Evolutionary conservation across 2,888 invertebrate genomes (phyloP), one percentile per base, ranked within the genome.

Genomic region (Trilocha varians): DNA sequence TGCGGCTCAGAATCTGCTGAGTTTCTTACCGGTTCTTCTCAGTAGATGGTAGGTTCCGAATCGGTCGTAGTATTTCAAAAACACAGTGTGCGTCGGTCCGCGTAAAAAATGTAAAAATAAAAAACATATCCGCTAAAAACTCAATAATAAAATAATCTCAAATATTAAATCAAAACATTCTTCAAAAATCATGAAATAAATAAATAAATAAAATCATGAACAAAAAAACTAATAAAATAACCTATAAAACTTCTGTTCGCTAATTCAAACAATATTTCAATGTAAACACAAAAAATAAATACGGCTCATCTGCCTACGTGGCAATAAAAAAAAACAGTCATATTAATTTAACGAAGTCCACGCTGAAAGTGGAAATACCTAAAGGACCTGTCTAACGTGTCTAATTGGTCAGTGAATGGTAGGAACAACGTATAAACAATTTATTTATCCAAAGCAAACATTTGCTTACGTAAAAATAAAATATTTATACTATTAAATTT

Each of bases 1-100:
- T 25, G 25, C 25, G 25, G 25, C 25, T 3, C 8, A 34, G n/a
- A 34, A 58, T 57, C 68, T 61, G 49, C 69, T 78, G 82, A 80
- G 82, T 82, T 82, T 82, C 78, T 80, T 80, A 65, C 77, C 78
- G 78, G 65, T 78, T 82, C 79, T 82, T 82, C 80, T 82, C 80
- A 70, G 77, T 63, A 55, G 75, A 55, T 60, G 59, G 69, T 67
- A 70, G 59, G 62, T 76, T 77, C 48, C 64, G 80, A 80, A 80
- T 67, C 78, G 79, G 78, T 64, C 50, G 64, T 71, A 59, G 42
- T 40, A 44, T 54, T 42, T 25, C 6, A 25, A 25, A 25, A 25
- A 25, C n/a, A n/a, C 13, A 34, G 39, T 18, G 14, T 25, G 25
- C 25, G 34, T 39, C 32, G 39, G 18, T 5, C 8, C 38, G 18